These are phyloP conservation scores for Microctenopoma steveboyesi DNA, from an alignment of 2,797 vertebrate genomes.

Conservation along the genomic window DNA sequence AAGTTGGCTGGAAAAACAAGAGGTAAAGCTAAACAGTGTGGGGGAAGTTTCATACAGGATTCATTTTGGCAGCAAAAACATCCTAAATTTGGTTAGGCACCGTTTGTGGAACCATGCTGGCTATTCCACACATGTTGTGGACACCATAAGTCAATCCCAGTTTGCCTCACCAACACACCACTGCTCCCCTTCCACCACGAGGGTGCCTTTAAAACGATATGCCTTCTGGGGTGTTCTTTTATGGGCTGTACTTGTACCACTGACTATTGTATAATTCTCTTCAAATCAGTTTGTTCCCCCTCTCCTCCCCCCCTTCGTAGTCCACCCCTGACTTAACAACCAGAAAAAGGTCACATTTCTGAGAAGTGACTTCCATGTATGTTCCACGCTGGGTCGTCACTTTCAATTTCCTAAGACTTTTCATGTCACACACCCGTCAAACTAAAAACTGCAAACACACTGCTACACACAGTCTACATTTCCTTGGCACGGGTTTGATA, in stretches of 20 bases:
- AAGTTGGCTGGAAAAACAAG: constrained; percentile 22
- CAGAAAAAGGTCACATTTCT: constrained; percentile 88
- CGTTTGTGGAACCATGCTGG: constrained; percentile 74
- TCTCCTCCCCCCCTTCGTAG: constrained; percentile 35
- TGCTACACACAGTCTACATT: constrained; percentile 32
- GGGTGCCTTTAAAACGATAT: constrained; percentile 79
- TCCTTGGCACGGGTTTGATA: constrained; percentile 6
- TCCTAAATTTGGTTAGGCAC: constrained; percentile 71
- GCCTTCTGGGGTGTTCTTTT: constrained; percentile 77
- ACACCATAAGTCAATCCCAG: constrained; percentile 78
- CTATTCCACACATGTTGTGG: constrained; percentile 65
- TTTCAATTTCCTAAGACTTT: constrained; percentile 86
- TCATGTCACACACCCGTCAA: constrained; percentile 80
- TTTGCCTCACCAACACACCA: constrained; percentile 77
- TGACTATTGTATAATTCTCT: constrained; percentile 81
- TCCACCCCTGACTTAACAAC: constrained; percentile 78
- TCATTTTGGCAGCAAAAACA: constrained; percentile 72
- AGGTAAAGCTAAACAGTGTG: constrained; percentile 32
- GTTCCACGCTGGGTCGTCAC: constrained; percentile 87
- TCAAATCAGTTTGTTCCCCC: constrained; percentile 75
- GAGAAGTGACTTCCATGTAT: constrained; percentile 85
- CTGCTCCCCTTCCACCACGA: constrained; percentile 66
- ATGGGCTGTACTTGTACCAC: constrained; percentile 68
- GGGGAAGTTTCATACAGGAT: constrained; percentile 62
- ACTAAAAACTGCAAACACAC: constrained; percentile 47